These are phyloP conservation scores for Cephus cinctus DNA, from an alignment of 1,140 invertebrate species.

Conservation along the genomic window DNA sequence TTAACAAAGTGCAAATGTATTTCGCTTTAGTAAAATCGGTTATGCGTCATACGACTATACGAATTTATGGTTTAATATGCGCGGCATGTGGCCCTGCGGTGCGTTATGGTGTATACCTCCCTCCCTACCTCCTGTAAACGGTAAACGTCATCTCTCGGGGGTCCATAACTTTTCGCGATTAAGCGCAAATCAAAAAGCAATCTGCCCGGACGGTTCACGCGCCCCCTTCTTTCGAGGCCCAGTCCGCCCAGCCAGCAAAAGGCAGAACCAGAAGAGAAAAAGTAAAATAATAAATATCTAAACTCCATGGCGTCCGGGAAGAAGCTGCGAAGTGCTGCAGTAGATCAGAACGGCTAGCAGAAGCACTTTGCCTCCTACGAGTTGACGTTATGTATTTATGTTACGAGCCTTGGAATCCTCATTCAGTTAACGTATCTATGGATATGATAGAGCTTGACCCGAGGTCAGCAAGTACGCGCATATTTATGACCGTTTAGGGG, in stretches of 20 bases:
- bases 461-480: too few species aligned
- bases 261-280: neutral
- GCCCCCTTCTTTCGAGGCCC: slow-evolving; percentile 21
- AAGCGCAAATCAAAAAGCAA: slow-evolving; percentile 54
- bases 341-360: too few species aligned
- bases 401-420: too few species aligned
- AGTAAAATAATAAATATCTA: slow-evolving; percentile 13
- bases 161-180: slow-evolving; percentile 51
- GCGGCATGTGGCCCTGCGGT: slow-evolving; percentile 28
- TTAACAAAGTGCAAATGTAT: too few species aligned
- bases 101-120: too few species aligned
- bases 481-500: too few species aligned
- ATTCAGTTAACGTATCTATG: too few species aligned
- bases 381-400: too few species aligned
- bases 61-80: slow-evolving; percentile 53
- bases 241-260: neutral
- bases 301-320: slow-evolving; percentile 2
- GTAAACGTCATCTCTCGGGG: slow-evolving; percentile 27
- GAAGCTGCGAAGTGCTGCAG: slow-evolving; percentile 16
- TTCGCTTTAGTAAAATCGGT: too few species aligned
- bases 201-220: slow-evolving; percentile 36
- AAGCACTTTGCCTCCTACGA: too few species aligned
- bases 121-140: slow-evolving; percentile 15
- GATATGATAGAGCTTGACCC: too few species aligned
- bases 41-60: too few species aligned